phyloP scores from a whole-genome alignment of 1,140 invertebrate species.

The Dolichoris vasculosae region DNA sequence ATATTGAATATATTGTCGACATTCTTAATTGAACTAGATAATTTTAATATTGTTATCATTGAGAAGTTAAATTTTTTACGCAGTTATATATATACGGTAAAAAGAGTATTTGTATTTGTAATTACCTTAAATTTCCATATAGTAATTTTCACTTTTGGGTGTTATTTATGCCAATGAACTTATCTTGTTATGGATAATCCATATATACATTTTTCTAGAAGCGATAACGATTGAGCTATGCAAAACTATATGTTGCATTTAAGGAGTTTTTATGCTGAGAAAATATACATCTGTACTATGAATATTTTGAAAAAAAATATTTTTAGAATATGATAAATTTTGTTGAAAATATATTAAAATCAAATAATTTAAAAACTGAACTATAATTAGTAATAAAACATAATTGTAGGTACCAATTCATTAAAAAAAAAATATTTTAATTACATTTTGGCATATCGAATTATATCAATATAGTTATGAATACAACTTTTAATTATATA shows the following conservation, averaged over 20 bases:
- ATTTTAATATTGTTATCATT: no score
- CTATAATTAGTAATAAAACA: not conserved
- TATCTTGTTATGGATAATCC: conserved; percentile 63
- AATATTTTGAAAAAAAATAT: conserved; percentile 69
- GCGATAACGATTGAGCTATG: conserved; percentile 72
- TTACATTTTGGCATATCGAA: no score
- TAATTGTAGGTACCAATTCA: not conserved
- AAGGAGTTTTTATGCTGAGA: conserved; percentile 73
- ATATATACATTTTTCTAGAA: conserved; percentile 58
- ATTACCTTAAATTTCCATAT: not conserved
- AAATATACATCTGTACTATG: no score
- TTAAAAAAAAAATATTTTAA: no score
- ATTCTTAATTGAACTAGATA: no score
- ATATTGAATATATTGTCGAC: no score
- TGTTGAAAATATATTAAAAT: conserved; percentile 66
- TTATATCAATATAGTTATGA: no score
- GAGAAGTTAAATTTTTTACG: no score
- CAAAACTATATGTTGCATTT: conserved; percentile 73
- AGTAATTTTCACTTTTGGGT: conserved; percentile 65
- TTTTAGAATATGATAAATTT: conserved; percentile 76
- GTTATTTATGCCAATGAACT: conserved; percentile 77
- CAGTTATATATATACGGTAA: no score
- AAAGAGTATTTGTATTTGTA: no score
- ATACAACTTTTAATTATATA: no score
- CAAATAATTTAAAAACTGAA: not conserved